Conservation (phyloP, 2,888 invertebrate genomes). For the Epinotia bilunana region DNA sequence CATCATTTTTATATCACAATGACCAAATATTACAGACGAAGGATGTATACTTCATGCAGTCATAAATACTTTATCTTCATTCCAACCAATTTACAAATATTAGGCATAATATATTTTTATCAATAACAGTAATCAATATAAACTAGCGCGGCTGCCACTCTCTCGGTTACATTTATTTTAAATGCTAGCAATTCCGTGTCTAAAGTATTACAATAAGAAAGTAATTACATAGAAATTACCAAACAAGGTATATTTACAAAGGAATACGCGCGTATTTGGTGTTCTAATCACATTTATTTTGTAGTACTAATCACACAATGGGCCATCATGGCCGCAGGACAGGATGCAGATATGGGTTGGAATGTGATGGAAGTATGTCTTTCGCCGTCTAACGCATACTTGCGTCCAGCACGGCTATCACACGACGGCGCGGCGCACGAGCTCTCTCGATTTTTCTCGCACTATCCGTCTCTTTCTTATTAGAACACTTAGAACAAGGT, state of each 20-base stretch:
- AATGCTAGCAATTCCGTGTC: conserved; percentile 52
- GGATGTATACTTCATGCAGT: neutral
- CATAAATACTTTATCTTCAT: neutral
- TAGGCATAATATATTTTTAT: neutral
- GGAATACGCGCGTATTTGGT: conserved; percentile 23
- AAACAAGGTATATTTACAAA: conserved; percentile 48
- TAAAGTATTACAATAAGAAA: conserved; percentile 41
- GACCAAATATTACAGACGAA: neutral
- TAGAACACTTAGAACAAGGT: no score
- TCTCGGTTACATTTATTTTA: conserved; percentile 22
- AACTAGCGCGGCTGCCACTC: neutral
- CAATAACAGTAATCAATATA: neutral
- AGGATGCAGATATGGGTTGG: no score
- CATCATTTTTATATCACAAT: no score
- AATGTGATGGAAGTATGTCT: no score
- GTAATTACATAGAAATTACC: conserved; percentile 19
- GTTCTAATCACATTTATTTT: conserved; percentile 10
- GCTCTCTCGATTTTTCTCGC: no score
- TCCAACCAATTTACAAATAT: neutral
- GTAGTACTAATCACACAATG: neutral
- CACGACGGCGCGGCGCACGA: no score
- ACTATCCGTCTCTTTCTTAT: no score
- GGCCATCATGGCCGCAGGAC: no score
- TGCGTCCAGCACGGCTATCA: no score
- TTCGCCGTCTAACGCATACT: no score